These are phyloP conservation scores for Bradypodion pumilum DNA, from an alignment of 2,797 vertebrate genomes.

Conservation along the genomic window DNA sequence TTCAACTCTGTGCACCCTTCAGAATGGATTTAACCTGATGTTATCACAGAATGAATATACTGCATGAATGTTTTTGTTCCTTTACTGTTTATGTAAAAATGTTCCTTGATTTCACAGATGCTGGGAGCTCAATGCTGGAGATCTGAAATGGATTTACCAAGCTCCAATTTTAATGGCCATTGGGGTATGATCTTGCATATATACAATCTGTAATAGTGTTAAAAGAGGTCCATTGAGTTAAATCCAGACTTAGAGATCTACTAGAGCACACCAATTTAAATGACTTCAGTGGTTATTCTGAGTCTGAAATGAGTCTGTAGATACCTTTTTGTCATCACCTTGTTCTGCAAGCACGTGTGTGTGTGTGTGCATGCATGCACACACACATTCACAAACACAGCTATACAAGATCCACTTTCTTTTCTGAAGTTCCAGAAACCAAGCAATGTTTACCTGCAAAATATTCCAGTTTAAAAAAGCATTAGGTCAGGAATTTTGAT, in stretches of 20 bases:
- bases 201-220: background rate
- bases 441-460: background rate
- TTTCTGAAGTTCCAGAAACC: background rate
- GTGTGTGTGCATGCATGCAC: too few relatives aligned
- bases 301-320: too few relatives aligned
- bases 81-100: slow-evolving; percentile 2
- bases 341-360: too few relatives aligned
- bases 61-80: background rate
- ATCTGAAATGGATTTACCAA: slow-evolving; percentile 97
- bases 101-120: slow-evolving; percentile 78
- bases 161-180: slow-evolving; percentile 91
- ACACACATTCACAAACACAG: too few relatives aligned
- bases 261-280: background rate
- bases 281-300: background rate
- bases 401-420: background rate
- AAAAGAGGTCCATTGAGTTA: background rate
- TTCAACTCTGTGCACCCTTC: background rate
- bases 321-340: too few relatives aligned
- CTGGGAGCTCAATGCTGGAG: slow-evolving; percentile 94
- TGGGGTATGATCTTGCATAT: slow-evolving; percentile 79
- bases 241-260: background rate
- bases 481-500: background rate
- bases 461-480: background rate
- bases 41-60: background rate
- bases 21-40: background rate